Evolutionary conservation across 2,888 invertebrate species (phyloP), one percentile per base, ranked within the genome.

Genomic region (Zele albiditarsus): DNA sequence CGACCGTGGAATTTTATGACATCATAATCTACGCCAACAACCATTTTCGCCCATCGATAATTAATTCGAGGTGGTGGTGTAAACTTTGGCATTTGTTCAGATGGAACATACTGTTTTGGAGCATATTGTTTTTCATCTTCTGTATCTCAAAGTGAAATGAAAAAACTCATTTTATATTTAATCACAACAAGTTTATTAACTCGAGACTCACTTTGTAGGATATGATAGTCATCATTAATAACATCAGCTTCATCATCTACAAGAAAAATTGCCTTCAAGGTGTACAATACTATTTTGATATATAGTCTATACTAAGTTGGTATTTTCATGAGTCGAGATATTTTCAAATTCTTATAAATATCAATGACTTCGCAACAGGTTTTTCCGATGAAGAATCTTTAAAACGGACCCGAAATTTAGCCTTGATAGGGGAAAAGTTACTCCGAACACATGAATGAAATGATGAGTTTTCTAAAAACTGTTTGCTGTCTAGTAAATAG

Each of bases 11-110:
- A 73, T 25, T 31, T 23, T 14, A 73, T 73, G 3, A 73, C 68
- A 42, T 73, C 73, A 33, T 31, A 73, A 46, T 73, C 73, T 3
- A 73, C 63, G 46, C 73, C 73, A 31, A 73, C 20, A 23, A 68
- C 31, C 1, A 73, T 73, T 49, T 73, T 73, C 6, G 46, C 38
- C 73, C 73, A 73, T 31, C 49, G 58, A 25, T 20, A 10, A 0
- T 2, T 20, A 20, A 63, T 38, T 38, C n/a, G 58, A 12, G 16
- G 16, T 60, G 20, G 16, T 63, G 33, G 63, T 63, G 16, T 62
- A 10, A 31, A 28, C 0, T 4, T 23, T 53, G 20, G 20, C 0
- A 16, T 28, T 33, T 33, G 33, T 28, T 46, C 46, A 8, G 23
- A 28, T n/a, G 25, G 27, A n/a, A 14, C 33, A 62, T 6, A n/a